Evolutionary conservation across 2,888 invertebrate genomes (phyloP).

Genomic region (Cordilura impudica): DNA sequence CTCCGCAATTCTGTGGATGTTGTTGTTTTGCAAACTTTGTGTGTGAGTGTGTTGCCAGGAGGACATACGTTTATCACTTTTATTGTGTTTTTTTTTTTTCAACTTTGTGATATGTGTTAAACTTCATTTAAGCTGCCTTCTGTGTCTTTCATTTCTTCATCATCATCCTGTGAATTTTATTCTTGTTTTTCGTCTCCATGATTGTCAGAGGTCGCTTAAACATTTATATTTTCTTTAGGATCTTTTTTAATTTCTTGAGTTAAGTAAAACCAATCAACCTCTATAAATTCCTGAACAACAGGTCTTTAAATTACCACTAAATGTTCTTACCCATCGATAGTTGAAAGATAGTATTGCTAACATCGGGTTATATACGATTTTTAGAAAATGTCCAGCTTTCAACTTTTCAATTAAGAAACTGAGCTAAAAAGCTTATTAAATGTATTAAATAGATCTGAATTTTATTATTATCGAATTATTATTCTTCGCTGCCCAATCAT

Average conservation of each 20-base stretch:
- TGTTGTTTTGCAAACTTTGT: constrained; percentile 38
- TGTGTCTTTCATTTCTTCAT: constrained; percentile 28
- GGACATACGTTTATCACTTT: constrained; percentile 57
- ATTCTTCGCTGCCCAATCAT: too few relatives aligned
- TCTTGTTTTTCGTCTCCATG: constrained; percentile 8
- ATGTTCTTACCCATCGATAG: not conserved
- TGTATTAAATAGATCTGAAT: too few relatives aligned
- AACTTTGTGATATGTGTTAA: constrained; percentile 18
- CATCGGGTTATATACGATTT: too few relatives aligned
- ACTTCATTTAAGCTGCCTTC: constrained; percentile 30
- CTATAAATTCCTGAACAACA: constrained; percentile 61
- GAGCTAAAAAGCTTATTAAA: too few relatives aligned
- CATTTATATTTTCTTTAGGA: constrained; percentile 27
- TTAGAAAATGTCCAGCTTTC: too few relatives aligned
- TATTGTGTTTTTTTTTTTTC: constrained; percentile 31
- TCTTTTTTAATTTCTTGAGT: constrained; percentile 21
- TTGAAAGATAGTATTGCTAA: too few relatives aligned
- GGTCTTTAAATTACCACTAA: constrained; percentile 66
- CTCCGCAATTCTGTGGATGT: constrained; percentile 57
- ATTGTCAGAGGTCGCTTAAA: constrained; percentile 44
- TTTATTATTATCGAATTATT: too few relatives aligned
- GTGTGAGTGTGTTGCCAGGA: constrained; percentile 43
- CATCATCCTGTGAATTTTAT: not conserved
- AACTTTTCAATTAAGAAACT: too few relatives aligned
- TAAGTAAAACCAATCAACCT: constrained; percentile 36